Evolutionary conservation across 1,140 invertebrate species (phyloP), one percentile per base, ranked within the genome.

Genomic region (Aleiodes sp.): DNA sequence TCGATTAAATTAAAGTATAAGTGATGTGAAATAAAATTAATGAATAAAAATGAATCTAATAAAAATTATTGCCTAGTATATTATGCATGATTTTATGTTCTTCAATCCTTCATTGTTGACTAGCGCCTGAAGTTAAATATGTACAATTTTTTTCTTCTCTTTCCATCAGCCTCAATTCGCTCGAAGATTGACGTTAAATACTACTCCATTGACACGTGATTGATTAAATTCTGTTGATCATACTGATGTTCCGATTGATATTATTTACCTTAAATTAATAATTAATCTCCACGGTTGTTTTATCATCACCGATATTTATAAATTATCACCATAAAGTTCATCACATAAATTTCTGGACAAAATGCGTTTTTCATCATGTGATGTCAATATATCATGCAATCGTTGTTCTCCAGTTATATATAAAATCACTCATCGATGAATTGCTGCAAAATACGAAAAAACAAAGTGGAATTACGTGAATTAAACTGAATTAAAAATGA

Each of bases 1-100:
- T 33, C 7, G 7, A 33, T 31, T 59, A 24, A n/a, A 35, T 62
- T 35, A 35, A 39, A 16, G 19, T 21, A 24, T 39, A 19, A 39
- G n/a, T 39, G 33, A 62, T 14, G 31, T 39, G 28, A 62, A 39
- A 10, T 16, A 24, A 10, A 24, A 52, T n/a, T n/a, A n/a, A n/a
- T n/a, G 39, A 62, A 62, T 24, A 21, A 59, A 33, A 6, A 59
- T 59, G n/a, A 43, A 6, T 35, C 10, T 35, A 46, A 52, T 52
- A 21, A 16, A 52, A 10, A 52, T 9, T 52, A 52, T 24, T 43
- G 14, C 12, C 21, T 7, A 52, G 46, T 24, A 21, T 52, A 3
- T n/a, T 6, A 4, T 46, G 2, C 4, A 46, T 21, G 26, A 10
- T 10, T 35, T 52, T 52, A 2, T n/a, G n/a, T n/a, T 52, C 46